Evolutionary conservation across 2,797 vertebrate genomes (phyloP), one percentile per base, ranked within the genome.

Genomic region (Lithobates pipiens): DNA sequence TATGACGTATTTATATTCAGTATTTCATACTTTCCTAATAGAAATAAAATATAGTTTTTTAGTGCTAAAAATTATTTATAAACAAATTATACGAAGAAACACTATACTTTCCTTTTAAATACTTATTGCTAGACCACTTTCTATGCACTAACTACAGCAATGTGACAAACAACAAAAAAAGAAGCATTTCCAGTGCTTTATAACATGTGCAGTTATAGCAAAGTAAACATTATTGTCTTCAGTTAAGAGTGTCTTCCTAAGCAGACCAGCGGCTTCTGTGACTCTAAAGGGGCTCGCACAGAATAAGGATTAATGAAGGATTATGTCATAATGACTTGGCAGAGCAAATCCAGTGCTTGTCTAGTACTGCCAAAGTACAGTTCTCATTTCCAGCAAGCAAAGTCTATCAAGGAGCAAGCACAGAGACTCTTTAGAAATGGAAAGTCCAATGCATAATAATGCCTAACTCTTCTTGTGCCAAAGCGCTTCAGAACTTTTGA

Each of bases 361-460:
- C 90, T 90, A 93, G 90, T 91, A 91, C 93, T 94, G 94, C 96
- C 96, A 97, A 96, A 96, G 95, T 95, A 95, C 93, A 94, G 93
- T 94, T 96, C 95, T 95, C 95, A 95, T 95, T 95, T 95, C 95
- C 94, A 94, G 91, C 94, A 95, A 96, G 96, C 96, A 97, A 97
- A 96, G 96, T 95, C 94, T 94, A 94, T 95, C 94, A 95, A 94
- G 96, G 93, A 95, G 93, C 94, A 94, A 94, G 93, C 92, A 95
- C 94, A 97, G 95, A 96, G 95, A 91, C 91, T 89, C 94, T 95
- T 96, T 94, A 96, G 94, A 97, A 93, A 95, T 93, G 80, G 88
- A 88, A 93, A 93, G 93, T 93, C 95, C 90, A 90, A 94, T 93
- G 95, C 96, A 97, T 97, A 96, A 95, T 95, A 97, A 96, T 91